Base-by-base conservation (phyloP, 1,140 invertebrate genomes). In the Stegodyphus dumicola region DNA sequence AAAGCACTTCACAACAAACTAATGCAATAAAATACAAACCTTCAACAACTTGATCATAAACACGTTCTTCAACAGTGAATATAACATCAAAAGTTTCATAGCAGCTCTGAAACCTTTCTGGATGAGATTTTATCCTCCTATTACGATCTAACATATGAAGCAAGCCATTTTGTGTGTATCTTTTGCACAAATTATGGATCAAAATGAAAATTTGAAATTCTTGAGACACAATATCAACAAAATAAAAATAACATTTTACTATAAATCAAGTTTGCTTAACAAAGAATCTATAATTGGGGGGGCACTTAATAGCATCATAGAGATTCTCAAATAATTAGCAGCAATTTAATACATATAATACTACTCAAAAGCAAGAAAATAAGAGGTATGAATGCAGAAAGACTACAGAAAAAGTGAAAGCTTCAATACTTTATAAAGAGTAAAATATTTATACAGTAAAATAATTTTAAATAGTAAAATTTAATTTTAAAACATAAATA, bases 91-190 rank as follows among this genome's bases (percentile, higher is more conserved):
- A 99, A 89, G 95, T 94, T 87, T 99, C 97, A 88, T 93, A 93
- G 85, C 94, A 94, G 17, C 93, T 91, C 91, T 99, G 99, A 92
- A 99, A 99, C 87, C 95, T 93, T 92, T 99, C 97, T 15, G 99
- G 99, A 83, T 94, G 94, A 17, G 93, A 92, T 92, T 99, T 99
- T 87, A 99, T 98, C 89, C 98, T 92, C 87, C 96, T 92, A 91
- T 99, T 99, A 88, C 99, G 93, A 89, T 99, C 99, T 87, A 99
- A 90, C 96, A 99, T 99, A 90, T 99, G 96, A 67, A 99, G 92
- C 77, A 99, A 92, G 52, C 99, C 99, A 93, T 99, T 99, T 92
- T 99, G 97, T 77, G 98, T 99, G 89, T 99, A 99, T 91, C 96
- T 97, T 88, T 87, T 88, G 80, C 84, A 17, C 56, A 48, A 10